A percentile compares a stretch with the other conserved stretches of the same genome.
phyloP scores from a whole-genome alignment of 2,113 vertebrate genomes.

The Pandion haliaetus region DNA sequence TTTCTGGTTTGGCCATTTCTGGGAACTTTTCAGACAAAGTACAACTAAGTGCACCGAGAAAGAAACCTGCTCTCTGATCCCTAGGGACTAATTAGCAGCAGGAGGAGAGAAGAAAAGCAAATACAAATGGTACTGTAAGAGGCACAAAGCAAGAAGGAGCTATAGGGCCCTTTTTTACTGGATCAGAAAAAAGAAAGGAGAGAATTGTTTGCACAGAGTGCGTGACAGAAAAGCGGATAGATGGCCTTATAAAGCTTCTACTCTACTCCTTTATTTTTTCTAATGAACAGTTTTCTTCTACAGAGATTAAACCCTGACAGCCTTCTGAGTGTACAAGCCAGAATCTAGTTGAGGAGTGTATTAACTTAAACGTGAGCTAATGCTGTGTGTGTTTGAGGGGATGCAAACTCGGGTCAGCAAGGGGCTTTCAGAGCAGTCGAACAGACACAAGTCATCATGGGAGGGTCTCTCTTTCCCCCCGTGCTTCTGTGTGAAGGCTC shows the following conservation, averaged over 20 bases:
- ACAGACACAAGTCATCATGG: neutral
- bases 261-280: neutral
- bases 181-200: neutral
- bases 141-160: neutral
- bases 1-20: neutral
- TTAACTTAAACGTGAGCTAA: neutral
- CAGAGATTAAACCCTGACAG: neutral
- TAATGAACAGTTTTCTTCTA: neutral
- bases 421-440: neutral
- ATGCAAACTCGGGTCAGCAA: neutral
- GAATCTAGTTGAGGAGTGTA: neutral
- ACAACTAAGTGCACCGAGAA: neutral
- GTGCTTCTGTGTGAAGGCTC: neutral
- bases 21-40: neutral
- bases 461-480: neutral
- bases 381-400: neutral
- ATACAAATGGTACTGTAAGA: neutral
- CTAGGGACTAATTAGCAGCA: neutral
- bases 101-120: neutral
- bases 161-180: neutral
- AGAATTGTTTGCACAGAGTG: neutral
- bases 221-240: neutral
- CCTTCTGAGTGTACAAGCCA: neutral
- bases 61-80: neutral
- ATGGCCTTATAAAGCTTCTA: neutral